These are phyloP conservation scores for Hybognathus amarus DNA, from an alignment of 2,797 vertebrate species.

Conservation along the genomic window DNA sequence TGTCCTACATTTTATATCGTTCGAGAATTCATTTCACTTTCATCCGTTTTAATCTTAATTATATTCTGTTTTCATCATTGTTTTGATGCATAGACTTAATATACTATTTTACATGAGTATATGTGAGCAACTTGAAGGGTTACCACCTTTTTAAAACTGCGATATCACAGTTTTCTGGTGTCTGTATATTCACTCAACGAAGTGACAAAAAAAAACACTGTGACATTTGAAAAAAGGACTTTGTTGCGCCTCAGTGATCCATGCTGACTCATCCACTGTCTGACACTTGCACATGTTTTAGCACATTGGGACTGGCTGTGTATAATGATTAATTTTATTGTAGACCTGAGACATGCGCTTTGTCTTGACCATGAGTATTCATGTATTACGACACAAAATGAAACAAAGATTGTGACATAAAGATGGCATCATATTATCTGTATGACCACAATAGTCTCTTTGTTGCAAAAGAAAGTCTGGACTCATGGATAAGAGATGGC, in stretches of 20 bases:
- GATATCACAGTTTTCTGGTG: background rate
- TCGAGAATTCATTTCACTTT: background rate
- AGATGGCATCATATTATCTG: constrained; percentile 12
- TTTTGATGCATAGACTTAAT: background rate
- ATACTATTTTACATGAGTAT: background rate
- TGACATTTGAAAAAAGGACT: background rate
- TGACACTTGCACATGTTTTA: background rate
- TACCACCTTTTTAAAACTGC: background rate
- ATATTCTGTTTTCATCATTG: background rate
- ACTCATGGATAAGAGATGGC: constrained; percentile 12
- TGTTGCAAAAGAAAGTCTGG: background rate
- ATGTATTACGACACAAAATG: background rate
- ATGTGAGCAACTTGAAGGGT: background rate
- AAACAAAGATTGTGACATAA: background rate
- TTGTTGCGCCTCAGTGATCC: background rate
- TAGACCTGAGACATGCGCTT: background rate
- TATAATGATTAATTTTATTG: constrained; percentile 20
- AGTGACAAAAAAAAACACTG: background rate
- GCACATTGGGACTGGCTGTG: background rate
- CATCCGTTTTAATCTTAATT: background rate
- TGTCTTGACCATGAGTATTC: background rate
- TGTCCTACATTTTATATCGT: background rate
- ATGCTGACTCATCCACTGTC: constrained; percentile 17
- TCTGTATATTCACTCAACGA: background rate
- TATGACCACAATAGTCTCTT: background rate